phyloP scores from a whole-genome alignment of 2,113 vertebrate genomes.

The Onychostoma macrolepis region DNA sequence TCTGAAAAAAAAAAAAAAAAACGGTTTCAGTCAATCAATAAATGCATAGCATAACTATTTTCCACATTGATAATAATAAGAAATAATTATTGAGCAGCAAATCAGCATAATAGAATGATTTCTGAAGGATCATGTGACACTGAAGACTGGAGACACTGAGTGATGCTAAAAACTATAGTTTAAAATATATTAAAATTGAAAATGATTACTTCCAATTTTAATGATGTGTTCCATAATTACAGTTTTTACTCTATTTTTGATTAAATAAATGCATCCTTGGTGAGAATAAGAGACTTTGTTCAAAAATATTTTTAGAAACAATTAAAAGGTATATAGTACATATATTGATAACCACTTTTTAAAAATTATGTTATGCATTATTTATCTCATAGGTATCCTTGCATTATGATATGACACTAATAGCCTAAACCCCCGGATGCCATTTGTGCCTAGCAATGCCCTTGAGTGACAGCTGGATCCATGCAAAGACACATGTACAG shows the following conservation, averaged over 20 bases:
- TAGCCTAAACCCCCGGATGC: slow-evolving; percentile 5
- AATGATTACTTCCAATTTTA: neutral
- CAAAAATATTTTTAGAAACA: neutral
- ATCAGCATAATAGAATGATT: neutral
- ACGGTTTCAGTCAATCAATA: neutral
- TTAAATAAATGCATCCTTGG: neutral
- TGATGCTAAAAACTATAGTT: neutral
- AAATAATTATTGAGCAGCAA: neutral
- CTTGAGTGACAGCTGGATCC: slow-evolving; percentile 35
- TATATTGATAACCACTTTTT: neutral
- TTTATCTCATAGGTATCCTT: neutral
- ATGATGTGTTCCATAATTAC: neutral
- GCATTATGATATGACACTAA: slow-evolving; percentile 1
- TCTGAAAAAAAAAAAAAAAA: neutral
- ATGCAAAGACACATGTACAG: slow-evolving; percentile 4
- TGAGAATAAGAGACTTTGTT: neutral
- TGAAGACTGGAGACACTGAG: neutral
- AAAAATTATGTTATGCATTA: neutral
- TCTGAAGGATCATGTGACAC: neutral
- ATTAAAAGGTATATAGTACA: neutral
- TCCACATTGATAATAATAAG: neutral
- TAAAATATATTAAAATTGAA: no score
- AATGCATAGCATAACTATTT: neutral
- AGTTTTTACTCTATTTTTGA: neutral
- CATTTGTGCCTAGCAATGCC: slow-evolving; percentile 24